Conservation (phyloP, 2,888 invertebrate genomes). For the Shargacucullia verbasci region DNA sequence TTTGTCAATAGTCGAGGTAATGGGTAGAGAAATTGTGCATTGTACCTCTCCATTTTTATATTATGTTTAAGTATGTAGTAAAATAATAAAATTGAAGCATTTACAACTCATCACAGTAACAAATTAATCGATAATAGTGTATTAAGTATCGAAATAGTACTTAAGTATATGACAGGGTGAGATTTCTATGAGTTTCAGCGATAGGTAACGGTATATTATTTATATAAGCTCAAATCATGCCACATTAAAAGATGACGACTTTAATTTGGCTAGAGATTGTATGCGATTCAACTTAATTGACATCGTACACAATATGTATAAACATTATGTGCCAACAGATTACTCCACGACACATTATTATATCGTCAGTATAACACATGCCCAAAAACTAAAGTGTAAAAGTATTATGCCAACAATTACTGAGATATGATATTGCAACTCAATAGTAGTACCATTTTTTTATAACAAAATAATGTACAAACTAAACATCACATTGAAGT, state of each 20-base stretch:
- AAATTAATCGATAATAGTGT: slow-evolving; percentile 41
- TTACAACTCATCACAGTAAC: slow-evolving; percentile 55
- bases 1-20: slow-evolving; percentile 21
- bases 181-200: slow-evolving; percentile 55
- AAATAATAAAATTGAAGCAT: slow-evolving; percentile 46
- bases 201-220: slow-evolving; percentile 43
- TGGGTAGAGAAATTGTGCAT: slow-evolving; percentile 29
- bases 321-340: no score
- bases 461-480: no score
- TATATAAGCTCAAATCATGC: slow-evolving; percentile 48
- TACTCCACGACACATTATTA: no score
- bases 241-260: slow-evolving; percentile 21
- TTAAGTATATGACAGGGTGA: slow-evolving; percentile 61
- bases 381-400: no score
- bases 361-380: no score
- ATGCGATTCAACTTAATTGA: not conserved
- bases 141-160: slow-evolving; percentile 53
- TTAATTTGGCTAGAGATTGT: slow-evolving; percentile 24
- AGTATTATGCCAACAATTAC: no score
- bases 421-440: no score
- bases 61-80: slow-evolving; percentile 30
- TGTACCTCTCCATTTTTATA: slow-evolving; percentile 31
- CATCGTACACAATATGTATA: no score
- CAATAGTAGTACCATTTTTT: no score
- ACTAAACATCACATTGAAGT: no score